Evolutionary conservation across 2,113 vertebrate genomes (phyloP).

Genomic region (Myiozetetes cayanensis): DNA sequence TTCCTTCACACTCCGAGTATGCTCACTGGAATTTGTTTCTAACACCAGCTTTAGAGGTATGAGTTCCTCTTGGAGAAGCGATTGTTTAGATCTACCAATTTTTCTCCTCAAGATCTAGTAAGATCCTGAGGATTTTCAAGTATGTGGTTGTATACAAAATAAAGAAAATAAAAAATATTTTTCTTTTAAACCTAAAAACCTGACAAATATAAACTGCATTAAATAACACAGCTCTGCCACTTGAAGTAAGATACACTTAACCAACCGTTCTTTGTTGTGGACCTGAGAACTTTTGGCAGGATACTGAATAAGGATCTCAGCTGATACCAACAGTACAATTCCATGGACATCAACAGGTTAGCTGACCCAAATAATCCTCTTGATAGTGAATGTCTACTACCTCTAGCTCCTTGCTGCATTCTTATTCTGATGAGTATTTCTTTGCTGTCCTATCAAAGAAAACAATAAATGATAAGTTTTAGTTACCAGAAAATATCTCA

Average conservation of each 20-base stretch:
- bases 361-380: background rate
- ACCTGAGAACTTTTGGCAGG: background rate
- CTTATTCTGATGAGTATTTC: background rate
- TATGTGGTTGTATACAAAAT: background rate
- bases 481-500: background rate
- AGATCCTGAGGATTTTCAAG: background rate
- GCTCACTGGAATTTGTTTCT: background rate
- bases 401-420: background rate
- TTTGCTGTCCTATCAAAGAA: background rate
- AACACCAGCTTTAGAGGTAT: background rate
- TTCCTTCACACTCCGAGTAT: background rate
- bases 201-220: background rate
- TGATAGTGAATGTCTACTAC: background rate
- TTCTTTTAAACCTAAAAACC: background rate
- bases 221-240: background rate
- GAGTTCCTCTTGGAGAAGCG: background rate
- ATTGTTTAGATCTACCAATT: background rate
- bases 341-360: background rate
- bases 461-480: background rate
- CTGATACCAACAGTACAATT: background rate
- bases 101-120: background rate
- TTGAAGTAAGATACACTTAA: background rate
- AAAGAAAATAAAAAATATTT: background rate
- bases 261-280: rapidly evolving
- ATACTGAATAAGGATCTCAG: background rate